These are phyloP conservation scores for Anguilla megastoma DNA, from an alignment of 2,797 vertebrate species.

Conservation along the genomic window DNA sequence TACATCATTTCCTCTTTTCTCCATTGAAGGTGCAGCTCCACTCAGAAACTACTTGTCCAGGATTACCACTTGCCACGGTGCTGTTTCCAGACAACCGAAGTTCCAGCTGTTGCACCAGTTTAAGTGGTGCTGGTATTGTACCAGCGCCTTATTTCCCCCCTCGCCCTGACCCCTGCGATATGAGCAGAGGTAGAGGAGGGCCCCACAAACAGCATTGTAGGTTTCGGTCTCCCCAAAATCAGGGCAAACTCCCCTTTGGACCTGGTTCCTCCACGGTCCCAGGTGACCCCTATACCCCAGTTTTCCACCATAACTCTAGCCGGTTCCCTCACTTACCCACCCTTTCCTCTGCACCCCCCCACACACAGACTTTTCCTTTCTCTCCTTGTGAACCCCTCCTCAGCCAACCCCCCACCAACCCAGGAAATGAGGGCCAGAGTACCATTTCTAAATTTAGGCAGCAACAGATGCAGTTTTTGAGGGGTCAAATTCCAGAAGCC, in stretches of 20 bases:
- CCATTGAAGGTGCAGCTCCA: conserved; percentile 54
- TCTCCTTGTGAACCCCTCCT: conserved; percentile 42
- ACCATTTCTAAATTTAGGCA: conserved; percentile 54
- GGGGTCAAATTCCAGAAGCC: conserved; percentile 62
- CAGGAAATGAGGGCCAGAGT: conserved; percentile 47
- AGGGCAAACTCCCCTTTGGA: conserved; percentile 40
- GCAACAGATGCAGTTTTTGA: conserved; percentile 74
- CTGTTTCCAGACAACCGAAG: neutral
- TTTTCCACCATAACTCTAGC: conserved; percentile 28
- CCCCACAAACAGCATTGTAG: conserved; percentile 62
- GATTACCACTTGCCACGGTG: conserved; percentile 34
- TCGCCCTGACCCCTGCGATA: conserved; percentile 70
- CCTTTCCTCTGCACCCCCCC: conserved; percentile 30
- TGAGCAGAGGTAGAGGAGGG: conserved; percentile 76
- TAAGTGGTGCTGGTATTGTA: conserved; percentile 21
- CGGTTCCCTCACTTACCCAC: conserved; percentile 38
- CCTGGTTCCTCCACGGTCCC: conserved; percentile 44
- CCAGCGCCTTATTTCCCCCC: conserved; percentile 47
- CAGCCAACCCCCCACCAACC: conserved; percentile 31
- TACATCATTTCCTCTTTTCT: conserved; percentile 41
- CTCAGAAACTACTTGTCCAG: conserved; percentile 21
- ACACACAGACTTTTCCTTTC: conserved; percentile 37
- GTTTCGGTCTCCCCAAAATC: conserved; percentile 38
- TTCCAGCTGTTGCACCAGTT: conserved; percentile 16
- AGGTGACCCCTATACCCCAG: conserved; percentile 36